Evolutionary conservation across 2,113 vertebrate genomes (phyloP).

Genomic region (Orientallactaga bullata): DNA sequence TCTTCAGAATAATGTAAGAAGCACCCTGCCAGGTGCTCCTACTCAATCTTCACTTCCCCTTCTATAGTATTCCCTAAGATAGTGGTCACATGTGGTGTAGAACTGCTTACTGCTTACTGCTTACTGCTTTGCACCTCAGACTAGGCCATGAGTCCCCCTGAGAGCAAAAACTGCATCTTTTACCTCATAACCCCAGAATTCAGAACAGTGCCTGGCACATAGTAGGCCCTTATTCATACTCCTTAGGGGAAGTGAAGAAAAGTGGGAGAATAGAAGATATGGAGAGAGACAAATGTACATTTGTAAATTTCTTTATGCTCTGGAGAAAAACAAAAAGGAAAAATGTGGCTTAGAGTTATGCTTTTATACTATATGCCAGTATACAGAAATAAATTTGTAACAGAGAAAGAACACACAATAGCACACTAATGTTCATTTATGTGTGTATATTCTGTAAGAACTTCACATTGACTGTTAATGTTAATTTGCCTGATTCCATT

Average conservation of each 20-base stretch:
- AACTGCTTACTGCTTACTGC: not conserved
- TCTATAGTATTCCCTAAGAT: fast-evolving
- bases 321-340: not conserved
- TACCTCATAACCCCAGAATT: not conserved
- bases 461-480: slow-evolving; percentile 17
- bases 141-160: not conserved
- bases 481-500: slow-evolving; percentile 47
- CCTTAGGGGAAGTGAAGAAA: not conserved
- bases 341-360: not conserved
- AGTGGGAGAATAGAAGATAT: not conserved
- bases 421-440: not conserved
- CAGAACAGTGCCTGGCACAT: not conserved
- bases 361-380: not conserved
- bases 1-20: not conserved
- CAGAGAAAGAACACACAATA: slow-evolving; percentile 13
- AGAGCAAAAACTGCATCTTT: not conserved
- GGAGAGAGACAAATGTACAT: not conserved
- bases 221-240: not conserved
- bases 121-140: not conserved
- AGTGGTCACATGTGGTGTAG: not conserved
- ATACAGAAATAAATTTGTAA: slow-evolving; percentile 20
- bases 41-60: not conserved
- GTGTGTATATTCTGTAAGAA: not conserved
- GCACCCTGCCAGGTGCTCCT: not conserved
- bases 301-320: not conserved